These are phyloP conservation scores for Incurvaria masculella DNA, from an alignment of 2,888 invertebrate species.

Conservation along the genomic window DNA sequence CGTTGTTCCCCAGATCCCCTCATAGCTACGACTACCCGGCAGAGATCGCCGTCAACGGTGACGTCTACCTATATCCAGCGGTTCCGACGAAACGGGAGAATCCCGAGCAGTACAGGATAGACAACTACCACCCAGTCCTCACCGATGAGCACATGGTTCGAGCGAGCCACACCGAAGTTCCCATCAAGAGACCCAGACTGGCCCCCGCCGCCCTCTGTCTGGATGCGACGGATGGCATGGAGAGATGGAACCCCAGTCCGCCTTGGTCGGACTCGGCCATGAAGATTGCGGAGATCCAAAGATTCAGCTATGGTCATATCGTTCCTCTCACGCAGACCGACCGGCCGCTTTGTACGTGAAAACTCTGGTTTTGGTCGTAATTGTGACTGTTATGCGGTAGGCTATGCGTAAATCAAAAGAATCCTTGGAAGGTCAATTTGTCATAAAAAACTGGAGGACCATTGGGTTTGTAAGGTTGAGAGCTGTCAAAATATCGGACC, in stretches of 20 bases:
- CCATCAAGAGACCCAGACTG: constrained; percentile 40
- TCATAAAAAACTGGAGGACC: no score
- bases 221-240: constrained; percentile 69
- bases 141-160: not conserved
- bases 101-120: constrained; percentile 39
- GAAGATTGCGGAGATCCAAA: constrained; percentile 74
- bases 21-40: constrained; percentile 42
- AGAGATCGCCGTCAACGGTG: constrained; percentile 41
- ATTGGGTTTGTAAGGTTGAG: no score
- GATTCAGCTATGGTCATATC: constrained; percentile 76
- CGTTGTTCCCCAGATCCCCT: constrained; percentile 32
- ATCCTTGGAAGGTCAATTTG: no score
- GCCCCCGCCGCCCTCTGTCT: constrained; percentile 28
- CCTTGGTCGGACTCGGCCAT: constrained; percentile 83
- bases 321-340: constrained; percentile 76
- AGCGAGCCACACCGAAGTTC: constrained; percentile 29
- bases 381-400: no score
- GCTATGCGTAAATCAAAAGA: no score
- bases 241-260: constrained; percentile 83
- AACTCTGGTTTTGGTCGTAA: not conserved
- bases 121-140: constrained; percentile 24
- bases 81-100: constrained; percentile 41
- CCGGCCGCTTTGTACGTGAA: constrained; percentile 43
- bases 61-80: constrained; percentile 42
- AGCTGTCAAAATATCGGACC: no score